Percentiles rank a stretch among this genome's conserved stretches.
These are phyloP conservation scores for Vireo griseus DNA, from an alignment of 2,797 vertebrate genomes.

Conservation along the genomic window DNA sequence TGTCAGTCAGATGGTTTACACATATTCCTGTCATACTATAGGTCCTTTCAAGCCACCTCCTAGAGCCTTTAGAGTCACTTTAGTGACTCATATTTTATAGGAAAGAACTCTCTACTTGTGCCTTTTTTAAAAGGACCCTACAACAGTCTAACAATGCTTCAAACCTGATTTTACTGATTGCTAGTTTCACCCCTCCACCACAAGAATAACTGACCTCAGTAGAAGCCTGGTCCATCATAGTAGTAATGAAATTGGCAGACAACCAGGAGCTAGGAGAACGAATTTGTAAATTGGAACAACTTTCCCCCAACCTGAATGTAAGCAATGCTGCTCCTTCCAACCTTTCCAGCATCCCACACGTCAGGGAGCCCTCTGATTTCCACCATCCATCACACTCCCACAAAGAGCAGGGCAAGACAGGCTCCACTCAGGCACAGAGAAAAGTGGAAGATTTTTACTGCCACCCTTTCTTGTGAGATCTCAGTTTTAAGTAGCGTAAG, in stretches of 20 bases:
- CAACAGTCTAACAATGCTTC: not conserved
- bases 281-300: not conserved
- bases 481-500: not conserved
- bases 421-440: not conserved
- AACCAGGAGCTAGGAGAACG: not conserved
- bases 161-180: not conserved
- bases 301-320: not conserved
- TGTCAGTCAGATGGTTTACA: not conserved
- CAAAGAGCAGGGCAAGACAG: not conserved
- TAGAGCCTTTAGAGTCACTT: not conserved
- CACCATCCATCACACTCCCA: not conserved
- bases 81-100: not conserved
- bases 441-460: not conserved
- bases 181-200: not conserved
- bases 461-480: not conserved
- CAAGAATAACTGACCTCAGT: not conserved
- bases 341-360: accelerated
- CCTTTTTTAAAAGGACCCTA: not conserved
- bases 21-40: not conserved
- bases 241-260: not conserved
- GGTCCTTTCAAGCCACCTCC: not conserved
- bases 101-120: not conserved
- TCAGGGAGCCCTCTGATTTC: not conserved
- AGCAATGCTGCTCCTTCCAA: not conserved
- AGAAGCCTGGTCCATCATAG: not conserved